phyloP scores from a whole-genome alignment of 2,797 vertebrate species.

The Semaprochilodus insignis region DNA sequence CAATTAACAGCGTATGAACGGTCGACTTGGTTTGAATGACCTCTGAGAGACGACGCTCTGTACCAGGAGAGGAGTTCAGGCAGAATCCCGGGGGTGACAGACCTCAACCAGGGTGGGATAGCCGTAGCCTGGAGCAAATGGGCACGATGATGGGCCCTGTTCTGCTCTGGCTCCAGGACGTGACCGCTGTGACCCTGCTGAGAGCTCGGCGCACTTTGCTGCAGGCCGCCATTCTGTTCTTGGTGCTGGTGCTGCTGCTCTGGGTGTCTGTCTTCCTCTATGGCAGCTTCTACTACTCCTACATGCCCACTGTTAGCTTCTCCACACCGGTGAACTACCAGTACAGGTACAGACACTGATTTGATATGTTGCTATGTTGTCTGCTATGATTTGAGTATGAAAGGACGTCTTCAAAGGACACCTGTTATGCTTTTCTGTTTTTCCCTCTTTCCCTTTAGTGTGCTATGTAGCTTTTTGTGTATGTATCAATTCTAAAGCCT shows the following conservation, averaged over 20 bases:
- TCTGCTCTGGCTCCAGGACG: constrained; percentile 86
- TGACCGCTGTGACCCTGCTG: constrained; percentile 80
- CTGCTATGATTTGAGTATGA: background rate
- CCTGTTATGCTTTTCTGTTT: no score
- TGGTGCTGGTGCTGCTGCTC: constrained; percentile 84
- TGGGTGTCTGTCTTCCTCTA: constrained; percentile 94
- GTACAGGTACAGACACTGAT: constrained; percentile 74
- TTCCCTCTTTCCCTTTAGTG: no score
- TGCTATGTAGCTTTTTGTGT: no score
- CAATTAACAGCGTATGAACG: background rate
- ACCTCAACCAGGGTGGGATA: background rate
- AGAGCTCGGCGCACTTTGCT: constrained; percentile 85
- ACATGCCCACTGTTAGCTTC: constrained; percentile 92
- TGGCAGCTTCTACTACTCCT: constrained; percentile 94
- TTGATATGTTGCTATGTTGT: background rate
- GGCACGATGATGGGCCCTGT: constrained; percentile 73
- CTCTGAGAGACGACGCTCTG: constrained; percentile 13
- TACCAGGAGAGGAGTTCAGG: constrained; percentile 12
- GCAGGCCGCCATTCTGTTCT: constrained; percentile 84
- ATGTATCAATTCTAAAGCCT: no score
- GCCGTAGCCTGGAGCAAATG: constrained; percentile 56
- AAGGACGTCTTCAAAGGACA: no score
- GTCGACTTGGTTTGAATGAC: constrained; percentile 17
- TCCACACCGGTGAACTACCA: constrained; percentile 87
- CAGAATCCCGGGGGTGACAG: background rate